Percentiles rank a stretch among this genome's conserved stretches.
phyloP scores from a whole-genome alignment of 1,140 invertebrate species.

The Drosophila virilis region DNA sequence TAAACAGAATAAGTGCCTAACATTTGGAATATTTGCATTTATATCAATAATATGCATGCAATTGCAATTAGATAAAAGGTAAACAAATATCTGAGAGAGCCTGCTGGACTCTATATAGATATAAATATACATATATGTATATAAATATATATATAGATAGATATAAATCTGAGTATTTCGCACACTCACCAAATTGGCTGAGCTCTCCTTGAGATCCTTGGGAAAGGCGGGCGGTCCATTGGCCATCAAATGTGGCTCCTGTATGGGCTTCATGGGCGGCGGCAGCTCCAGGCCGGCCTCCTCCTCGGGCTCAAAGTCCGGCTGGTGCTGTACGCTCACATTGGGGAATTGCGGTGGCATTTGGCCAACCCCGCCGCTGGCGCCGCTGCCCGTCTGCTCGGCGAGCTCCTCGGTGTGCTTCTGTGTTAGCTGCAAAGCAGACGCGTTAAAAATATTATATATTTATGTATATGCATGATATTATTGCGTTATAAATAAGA shows the following conservation, averaged over 20 bases:
- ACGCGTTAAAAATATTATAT: slow-evolving; percentile 3
- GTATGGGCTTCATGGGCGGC: slow-evolving; percentile 97
- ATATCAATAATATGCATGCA: too few relatives aligned
- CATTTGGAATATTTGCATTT: too few relatives aligned
- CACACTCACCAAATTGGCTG: slow-evolving; percentile 88
- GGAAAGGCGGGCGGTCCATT: slow-evolving; percentile 86
- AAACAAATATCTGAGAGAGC: not conserved
- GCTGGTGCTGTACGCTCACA: slow-evolving; percentile 67
- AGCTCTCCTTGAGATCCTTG: slow-evolving; percentile 87
- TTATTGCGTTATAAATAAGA: slow-evolving; percentile 57
- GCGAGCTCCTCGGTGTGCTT: slow-evolving; percentile 73
- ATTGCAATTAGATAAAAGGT: too few relatives aligned
- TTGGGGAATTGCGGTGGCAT: slow-evolving; percentile 59
- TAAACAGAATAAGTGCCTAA: too few relatives aligned
- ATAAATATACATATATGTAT: not conserved
- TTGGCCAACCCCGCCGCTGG: slow-evolving; percentile 39
- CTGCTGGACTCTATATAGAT: not conserved
- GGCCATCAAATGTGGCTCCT: slow-evolving; percentile 86
- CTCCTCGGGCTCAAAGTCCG: slow-evolving; percentile 88
- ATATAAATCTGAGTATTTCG: too few relatives aligned
- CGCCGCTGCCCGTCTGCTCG: slow-evolving; percentile 63
- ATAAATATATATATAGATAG: not conserved
- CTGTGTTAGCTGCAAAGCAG: slow-evolving; percentile 59
- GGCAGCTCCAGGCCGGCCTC: slow-evolving; percentile 94
- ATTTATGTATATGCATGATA: slow-evolving; percentile 1